Evolutionary conservation across 1,140 invertebrate species (phyloP), one percentile per base, ranked within the genome.

Genomic region (Oedothorax gibbosus): DNA sequence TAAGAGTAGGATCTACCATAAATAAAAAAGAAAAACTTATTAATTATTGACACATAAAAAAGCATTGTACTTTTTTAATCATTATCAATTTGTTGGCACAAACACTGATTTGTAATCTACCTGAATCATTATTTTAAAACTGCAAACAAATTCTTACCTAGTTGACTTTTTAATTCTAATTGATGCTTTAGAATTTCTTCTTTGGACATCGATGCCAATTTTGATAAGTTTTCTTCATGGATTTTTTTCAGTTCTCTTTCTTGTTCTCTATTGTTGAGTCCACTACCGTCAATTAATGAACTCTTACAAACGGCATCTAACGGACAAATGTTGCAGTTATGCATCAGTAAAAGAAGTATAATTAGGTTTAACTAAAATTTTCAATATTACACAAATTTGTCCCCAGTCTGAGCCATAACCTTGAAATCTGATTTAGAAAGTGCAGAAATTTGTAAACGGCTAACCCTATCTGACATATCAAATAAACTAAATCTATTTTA

Each of bases 161-260:
- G 88, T 14, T 89, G 92, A 21, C 92, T 85, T 15, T 93, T 89
- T 4, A 96, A 87, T 88, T 94, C 93, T 85, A 93, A 89, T 88
- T 93, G 92, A 90, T 96, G 95, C 73, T 92, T 90, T 20, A 95
- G 87, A 86, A 97, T 96, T 88, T 98, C 94, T 82, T 93, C 91
- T 85, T 93, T 89, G 3, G 92, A 92, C 94, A 97, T 95, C 88
- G 91, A 88, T 54, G 90, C 90, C 2, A 97, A 88, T 81, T 92
- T 90, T 87, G 93, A 89, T 0, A 94, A 21, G 90, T 97, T 97
- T 90, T 95, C 93, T 86, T 91, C 88, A 87, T 97, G 95, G 87
- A 97, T 95, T 84, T 88, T 88, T 75, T 87, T 75, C 85, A 91
- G 90, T 71, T 92, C 89, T 49, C 92, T 91, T 87, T 93, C 92